Conservation (phyloP, 2,113 vertebrate genomes). For the Acrocephalus arundinaceus region DNA sequence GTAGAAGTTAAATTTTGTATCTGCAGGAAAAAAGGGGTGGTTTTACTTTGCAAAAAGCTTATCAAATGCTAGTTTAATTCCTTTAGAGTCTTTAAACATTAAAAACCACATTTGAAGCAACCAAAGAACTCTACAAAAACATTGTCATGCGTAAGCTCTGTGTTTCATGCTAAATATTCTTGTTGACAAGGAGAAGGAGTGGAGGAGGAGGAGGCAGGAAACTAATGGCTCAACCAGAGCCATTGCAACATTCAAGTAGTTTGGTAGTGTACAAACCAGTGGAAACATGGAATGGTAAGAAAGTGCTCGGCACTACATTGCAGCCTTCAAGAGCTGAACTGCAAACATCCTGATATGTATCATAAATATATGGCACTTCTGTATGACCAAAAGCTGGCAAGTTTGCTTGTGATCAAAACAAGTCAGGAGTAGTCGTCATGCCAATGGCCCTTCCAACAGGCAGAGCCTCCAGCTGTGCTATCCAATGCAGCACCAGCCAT, state of each 20-base stretch:
- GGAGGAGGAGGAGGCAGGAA: background rate
- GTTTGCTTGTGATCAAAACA: constrained; percentile 19
- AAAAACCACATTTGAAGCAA: constrained; percentile 53
- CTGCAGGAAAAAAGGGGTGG: background rate
- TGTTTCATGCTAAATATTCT: constrained; percentile 52
- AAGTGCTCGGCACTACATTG: constrained; percentile 61
- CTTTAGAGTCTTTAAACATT: constrained; percentile 47
- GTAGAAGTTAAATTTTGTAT: constrained; percentile 35
- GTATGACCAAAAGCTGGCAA: constrained; percentile 46
- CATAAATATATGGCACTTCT: constrained; percentile 75
- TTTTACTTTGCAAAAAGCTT: constrained; percentile 54
- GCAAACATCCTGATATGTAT: constrained; percentile 64
- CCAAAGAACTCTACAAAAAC: constrained; percentile 38
- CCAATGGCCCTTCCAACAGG: constrained; percentile 30
- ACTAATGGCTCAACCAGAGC: constrained; percentile 32
- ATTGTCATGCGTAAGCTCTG: constrained; percentile 40
- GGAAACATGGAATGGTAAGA: constrained; percentile 57
- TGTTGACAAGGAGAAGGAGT: constrained; percentile 12
- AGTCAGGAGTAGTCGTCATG: constrained; percentile 22
- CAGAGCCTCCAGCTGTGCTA: background rate
- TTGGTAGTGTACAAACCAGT: constrained; percentile 47
- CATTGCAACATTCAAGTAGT: constrained; percentile 69
- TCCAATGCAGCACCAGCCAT: background rate
- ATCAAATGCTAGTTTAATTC: constrained; percentile 53
- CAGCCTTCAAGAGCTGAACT: constrained; percentile 49